Percentiles rank a stretch among this genome's conserved stretches.
These are phyloP conservation scores for Dipodomys stephensi DNA, from an alignment of 2,113 vertebrate genomes.

Conservation along the genomic window DNA sequence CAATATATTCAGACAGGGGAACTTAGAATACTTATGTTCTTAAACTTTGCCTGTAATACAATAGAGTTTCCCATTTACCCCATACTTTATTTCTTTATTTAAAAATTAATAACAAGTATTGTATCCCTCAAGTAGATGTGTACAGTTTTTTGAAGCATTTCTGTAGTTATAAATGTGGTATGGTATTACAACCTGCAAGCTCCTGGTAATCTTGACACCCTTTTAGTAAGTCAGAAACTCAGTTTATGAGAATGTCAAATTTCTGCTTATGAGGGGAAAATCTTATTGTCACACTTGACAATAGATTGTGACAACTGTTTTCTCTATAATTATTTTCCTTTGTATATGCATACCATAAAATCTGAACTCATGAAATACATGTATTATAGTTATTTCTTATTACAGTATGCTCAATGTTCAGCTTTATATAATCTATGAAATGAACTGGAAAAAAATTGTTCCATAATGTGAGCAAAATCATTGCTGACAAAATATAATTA, in stretches of 20 bases:
- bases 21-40: neutral
- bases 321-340: conserved; percentile 3
- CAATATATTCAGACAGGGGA: neutral
- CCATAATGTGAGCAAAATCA: neutral
- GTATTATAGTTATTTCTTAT: neutral
- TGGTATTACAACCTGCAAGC: neutral
- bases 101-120: neutral
- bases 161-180: neutral
- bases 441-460: neutral
- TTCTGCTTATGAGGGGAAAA: conserved; percentile 14
- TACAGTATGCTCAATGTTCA: neutral
- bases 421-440: neutral
- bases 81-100: neutral
- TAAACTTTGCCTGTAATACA: neutral
- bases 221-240: neutral
- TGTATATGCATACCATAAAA: conserved; percentile 40
- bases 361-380: conserved; percentile 51
- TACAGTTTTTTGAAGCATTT: neutral
- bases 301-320: conserved; percentile 52
- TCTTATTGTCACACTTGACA: conserved; percentile 42
- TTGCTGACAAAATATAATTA: neutral
- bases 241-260: neutral
- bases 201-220: neutral
- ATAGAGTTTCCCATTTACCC: neutral
- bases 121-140: neutral